Conservation (phyloP, 2,888 invertebrate genomes). For the Dynastes hyllus region DNA sequence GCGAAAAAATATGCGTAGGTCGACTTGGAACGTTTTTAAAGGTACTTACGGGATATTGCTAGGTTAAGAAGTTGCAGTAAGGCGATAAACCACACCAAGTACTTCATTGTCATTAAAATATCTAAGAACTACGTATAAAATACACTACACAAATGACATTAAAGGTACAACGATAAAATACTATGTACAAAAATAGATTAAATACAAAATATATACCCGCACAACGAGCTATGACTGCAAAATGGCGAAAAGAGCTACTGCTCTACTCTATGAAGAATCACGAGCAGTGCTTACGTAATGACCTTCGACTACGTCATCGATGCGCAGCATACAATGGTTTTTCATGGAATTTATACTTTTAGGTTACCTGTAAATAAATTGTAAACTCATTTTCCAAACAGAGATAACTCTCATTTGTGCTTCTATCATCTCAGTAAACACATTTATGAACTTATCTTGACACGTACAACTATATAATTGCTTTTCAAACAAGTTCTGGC, state of each 20-base stretch:
- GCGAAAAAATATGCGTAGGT: neutral
- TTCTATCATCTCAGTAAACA: too few species aligned
- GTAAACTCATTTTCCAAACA: neutral
- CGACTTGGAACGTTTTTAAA: neutral
- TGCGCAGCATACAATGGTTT: conserved; percentile 40
- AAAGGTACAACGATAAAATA: conserved; percentile 40
- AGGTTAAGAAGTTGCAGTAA: conserved; percentile 55
- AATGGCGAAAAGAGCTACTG: conserved; percentile 43
- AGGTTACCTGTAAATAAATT: neutral
- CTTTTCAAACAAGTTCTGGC: neutral
- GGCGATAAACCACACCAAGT: conserved; percentile 65
- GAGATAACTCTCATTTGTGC: too few species aligned
- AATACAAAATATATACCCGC: conserved; percentile 30
- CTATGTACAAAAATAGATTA: conserved; percentile 45
- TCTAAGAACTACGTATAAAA: conserved; percentile 26
- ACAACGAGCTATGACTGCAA: conserved; percentile 32
- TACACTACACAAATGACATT: conserved; percentile 48
- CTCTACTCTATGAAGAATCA: conserved; percentile 25
- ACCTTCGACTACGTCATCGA: conserved; percentile 32
- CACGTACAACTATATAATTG: too few species aligned
- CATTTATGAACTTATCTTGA: too few species aligned
- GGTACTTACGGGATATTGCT: conserved; percentile 43
- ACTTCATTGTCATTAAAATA: conserved; percentile 63
- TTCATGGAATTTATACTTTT: neutral
- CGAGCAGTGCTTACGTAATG: conserved; percentile 50